Conservation (phyloP, 2,797 vertebrate genomes). For the Sardinella longiceps region DNA sequence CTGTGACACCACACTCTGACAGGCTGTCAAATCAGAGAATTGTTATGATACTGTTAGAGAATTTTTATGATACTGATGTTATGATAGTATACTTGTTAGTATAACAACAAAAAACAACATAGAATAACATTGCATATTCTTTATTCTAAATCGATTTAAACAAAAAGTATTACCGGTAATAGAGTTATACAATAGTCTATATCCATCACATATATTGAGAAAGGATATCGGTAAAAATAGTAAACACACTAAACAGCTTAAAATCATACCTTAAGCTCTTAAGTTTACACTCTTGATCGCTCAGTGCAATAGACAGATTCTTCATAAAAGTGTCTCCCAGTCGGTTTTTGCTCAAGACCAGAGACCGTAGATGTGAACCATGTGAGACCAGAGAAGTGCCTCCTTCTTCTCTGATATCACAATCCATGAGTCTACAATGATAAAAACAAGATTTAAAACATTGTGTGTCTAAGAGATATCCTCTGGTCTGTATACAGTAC, state of each 20-base stretch:
- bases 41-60: background rate
- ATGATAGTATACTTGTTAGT: no score
- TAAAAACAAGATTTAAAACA: background rate
- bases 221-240: no score
- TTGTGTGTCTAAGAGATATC: no score
- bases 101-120: no score
- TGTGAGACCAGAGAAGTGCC: background rate
- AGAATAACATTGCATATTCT: no score
- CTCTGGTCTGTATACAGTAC: no score
- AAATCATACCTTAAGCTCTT: background rate
- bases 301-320: background rate
- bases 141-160: no score
- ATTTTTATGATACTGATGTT: no score
- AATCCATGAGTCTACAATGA: background rate
- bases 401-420: background rate
- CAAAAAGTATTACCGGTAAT: no score
- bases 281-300: background rate
- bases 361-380: background rate
- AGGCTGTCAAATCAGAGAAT: background rate
- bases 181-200: no score
- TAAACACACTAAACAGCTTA: background rate
- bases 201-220: no score
- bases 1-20: background rate
- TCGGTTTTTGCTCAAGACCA: background rate
- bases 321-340: background rate